Conservation (phyloP, 2,888 invertebrate genomes). For the Archips xylosteana region DNA sequence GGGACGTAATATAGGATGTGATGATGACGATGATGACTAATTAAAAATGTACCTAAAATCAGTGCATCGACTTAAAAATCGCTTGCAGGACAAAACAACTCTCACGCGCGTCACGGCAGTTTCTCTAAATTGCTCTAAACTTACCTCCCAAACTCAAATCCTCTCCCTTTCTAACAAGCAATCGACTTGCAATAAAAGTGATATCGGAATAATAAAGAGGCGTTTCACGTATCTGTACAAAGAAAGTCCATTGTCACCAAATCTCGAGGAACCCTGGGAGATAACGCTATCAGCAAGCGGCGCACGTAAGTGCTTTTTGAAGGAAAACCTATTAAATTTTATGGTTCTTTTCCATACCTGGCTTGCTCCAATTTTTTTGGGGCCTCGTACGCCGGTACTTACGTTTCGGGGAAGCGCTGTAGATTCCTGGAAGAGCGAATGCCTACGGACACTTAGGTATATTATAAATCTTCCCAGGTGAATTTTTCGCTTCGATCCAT, state of each 20-base stretch:
- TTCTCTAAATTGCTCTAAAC: too few species aligned
- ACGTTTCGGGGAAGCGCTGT: constrained; percentile 50
- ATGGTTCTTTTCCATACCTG: constrained; percentile 82
- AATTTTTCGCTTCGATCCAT: too few species aligned
- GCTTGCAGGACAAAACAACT: too few species aligned
- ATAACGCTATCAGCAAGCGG: constrained; percentile 68
- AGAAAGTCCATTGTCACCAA: constrained; percentile 25
- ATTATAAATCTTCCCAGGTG: too few species aligned
- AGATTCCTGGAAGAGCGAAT: constrained; percentile 57
- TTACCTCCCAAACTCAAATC: not conserved
- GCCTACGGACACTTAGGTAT: not conserved
- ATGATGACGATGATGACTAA: too few species aligned
- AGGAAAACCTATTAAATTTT: constrained; percentile 84
- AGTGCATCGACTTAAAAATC: too few species aligned
- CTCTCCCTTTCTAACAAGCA: not conserved
- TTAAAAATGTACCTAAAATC: too few species aligned
- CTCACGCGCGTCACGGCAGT: too few species aligned
- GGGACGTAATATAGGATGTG: too few species aligned
- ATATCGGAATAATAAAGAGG: constrained; percentile 13
- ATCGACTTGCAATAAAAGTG: constrained; percentile 15
- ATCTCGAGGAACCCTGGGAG: constrained; percentile 47
- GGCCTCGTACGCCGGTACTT: constrained; percentile 54
- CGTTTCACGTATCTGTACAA: constrained; percentile 17
- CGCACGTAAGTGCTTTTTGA: constrained; percentile 79
- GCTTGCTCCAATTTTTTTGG: constrained; percentile 82